phyloP scores from a whole-genome alignment of 2,888 invertebrate genomes.

The Spilarctia lutea region DNA sequence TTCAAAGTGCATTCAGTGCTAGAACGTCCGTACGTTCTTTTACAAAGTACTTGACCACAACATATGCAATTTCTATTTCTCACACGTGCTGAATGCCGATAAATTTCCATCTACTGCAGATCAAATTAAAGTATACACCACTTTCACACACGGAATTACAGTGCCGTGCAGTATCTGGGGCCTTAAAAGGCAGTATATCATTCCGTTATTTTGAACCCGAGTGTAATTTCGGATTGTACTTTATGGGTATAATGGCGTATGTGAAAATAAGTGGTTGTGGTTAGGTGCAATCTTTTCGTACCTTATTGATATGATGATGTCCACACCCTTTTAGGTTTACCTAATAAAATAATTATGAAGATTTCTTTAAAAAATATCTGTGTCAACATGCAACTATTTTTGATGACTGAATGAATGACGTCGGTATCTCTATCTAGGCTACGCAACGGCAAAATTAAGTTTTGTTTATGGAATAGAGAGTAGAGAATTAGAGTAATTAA shows the following conservation, averaged over 20 bases:
- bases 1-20: background rate
- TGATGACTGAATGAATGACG: too few relatives aligned
- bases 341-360: background rate
- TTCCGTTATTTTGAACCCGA: slow-evolving; percentile 59
- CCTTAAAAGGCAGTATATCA: slow-evolving; percentile 57
- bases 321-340: background rate
- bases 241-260: slow-evolving; percentile 53
- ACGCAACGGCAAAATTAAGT: too few relatives aligned
- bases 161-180: slow-evolving; percentile 35
- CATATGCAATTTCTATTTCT: slow-evolving; percentile 56
- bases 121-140: slow-evolving; percentile 59
- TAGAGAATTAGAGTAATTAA: too few relatives aligned
- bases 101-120: slow-evolving; percentile 52
- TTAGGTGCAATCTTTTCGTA: slow-evolving; percentile 12
- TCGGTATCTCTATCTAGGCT: too few relatives aligned
- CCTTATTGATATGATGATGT: background rate
- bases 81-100: slow-evolving; percentile 49
- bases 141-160: slow-evolving; percentile 56
- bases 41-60: slow-evolving; percentile 11
- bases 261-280: slow-evolving; percentile 28
- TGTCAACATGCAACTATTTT: too few relatives aligned
- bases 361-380: too few relatives aligned
- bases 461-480: too few relatives aligned
- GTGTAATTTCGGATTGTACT: slow-evolving; percentile 56
- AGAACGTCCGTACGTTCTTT: background rate